These are phyloP conservation scores for Nymphalis urticae DNA, from an alignment of 2,888 invertebrate genomes.

Conservation along the genomic window DNA sequence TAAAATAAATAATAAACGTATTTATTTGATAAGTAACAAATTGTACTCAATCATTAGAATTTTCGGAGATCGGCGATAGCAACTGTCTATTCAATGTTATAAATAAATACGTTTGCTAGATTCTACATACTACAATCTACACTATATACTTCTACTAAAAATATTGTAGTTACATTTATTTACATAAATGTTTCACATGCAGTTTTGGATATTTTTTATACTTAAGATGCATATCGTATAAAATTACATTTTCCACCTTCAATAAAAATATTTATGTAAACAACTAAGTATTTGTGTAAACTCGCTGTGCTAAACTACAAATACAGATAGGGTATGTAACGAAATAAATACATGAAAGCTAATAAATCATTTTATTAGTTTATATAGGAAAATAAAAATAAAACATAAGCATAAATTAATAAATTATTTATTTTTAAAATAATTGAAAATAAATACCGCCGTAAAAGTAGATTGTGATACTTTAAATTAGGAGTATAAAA, in stretches of 20 bases:
- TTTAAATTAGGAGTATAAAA: slow-evolving; percentile 77
- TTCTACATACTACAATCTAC: background rate
- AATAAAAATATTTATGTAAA: background rate
- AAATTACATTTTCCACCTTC: background rate
- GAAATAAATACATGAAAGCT: slow-evolving; percentile 8
- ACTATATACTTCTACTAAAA: background rate
- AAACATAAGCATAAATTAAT: slow-evolving; percentile 60
- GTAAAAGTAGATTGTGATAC: slow-evolving; percentile 74
- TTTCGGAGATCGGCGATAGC: no score
- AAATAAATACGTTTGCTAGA: background rate
- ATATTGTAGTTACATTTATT: background rate
- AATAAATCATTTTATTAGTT: slow-evolving; percentile 8
- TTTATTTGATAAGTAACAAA: no score
- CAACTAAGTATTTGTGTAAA: background rate
- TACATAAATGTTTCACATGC: background rate
- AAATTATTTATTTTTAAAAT: slow-evolving; percentile 71
- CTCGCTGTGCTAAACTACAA: background rate
- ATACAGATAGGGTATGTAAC: no score
- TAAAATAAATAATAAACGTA: no score
- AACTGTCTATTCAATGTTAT: background rate
- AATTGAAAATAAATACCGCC: slow-evolving; percentile 79
- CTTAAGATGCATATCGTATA: background rate
- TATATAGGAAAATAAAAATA: slow-evolving; percentile 43
- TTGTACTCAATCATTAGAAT: no score
- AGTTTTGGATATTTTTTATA: background rate